Conservation (phyloP, 2,797 vertebrate genomes). For the Syngnathus rostellatus region DNA sequence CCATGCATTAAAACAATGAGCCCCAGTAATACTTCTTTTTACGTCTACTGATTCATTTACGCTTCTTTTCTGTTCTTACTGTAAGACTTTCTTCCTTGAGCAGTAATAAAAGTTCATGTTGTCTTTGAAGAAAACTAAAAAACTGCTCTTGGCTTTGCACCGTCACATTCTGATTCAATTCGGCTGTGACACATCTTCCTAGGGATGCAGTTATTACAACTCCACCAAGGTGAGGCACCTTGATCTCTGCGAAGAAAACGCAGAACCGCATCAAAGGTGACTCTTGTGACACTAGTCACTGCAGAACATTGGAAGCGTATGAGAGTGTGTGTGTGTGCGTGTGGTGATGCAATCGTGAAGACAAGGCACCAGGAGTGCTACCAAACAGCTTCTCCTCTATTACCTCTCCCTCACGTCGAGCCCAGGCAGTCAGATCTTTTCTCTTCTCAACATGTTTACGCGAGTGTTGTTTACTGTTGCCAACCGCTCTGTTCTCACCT, state of each 20-base stretch:
- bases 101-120: not conserved
- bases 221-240: conserved; percentile 16
- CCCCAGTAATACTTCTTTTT: not conserved
- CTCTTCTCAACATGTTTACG: not conserved
- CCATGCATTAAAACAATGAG: not conserved
- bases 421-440: not conserved
- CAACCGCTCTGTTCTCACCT: not conserved
- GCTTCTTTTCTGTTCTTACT: not conserved
- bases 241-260: conserved; percentile 29
- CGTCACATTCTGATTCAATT: not conserved
- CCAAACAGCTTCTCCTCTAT: not conserved
- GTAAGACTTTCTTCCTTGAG: not conserved
- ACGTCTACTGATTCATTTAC: not conserved
- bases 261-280: conserved; percentile 19
- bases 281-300: conserved; percentile 15
- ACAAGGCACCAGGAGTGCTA: not conserved
- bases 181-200: not conserved
- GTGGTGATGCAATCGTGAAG: not conserved
- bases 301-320: conserved; percentile 4
- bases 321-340: not conserved
- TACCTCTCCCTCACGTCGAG: not conserved
- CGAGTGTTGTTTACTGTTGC: not conserved
- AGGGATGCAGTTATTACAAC: not conserved
- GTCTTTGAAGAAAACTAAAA: not conserved
- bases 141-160: not conserved